Evolutionary conservation across 2,888 invertebrate genomes (phyloP), one percentile per base, ranked within the genome.

Genomic region (Leptura quadrifasciata): DNA sequence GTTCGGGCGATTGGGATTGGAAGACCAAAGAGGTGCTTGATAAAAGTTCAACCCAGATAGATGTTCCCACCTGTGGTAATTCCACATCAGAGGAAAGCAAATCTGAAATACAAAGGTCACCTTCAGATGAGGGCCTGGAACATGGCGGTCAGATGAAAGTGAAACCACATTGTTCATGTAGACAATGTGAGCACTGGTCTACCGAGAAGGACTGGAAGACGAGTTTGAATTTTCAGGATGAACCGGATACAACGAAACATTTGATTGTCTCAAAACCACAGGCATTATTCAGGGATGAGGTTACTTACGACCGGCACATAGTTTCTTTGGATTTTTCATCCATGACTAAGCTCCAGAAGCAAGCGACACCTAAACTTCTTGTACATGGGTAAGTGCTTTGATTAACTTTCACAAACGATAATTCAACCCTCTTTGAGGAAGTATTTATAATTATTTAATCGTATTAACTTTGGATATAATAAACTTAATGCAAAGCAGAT

Each of bases 381-480:
- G 83, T 86, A 20, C 86, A 87, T 73, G 82, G 86, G 84, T 85
- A 70, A 76, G 77, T 77, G 27, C 64, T 67, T 35, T 20, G 52
- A 70, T 72, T 76, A 69, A 58, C 15, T 20, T 64, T n/a, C n/a
- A n/a, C n/a, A n/a, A n/a, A n/a, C n/a, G n/a, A n/a, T n/a, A n/a
- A n/a, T n/a, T n/a, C n/a, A n/a, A n/a, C n/a, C n/a, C n/a, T n/a
- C n/a, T n/a, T n/a, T n/a, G n/a, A n/a, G n/a, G n/a, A n/a, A n/a
- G n/a, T n/a, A n/a, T n/a, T n/a, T n/a, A n/a, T n/a, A n/a, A n/a
- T n/a, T n/a, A n/a, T n/a, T n/a, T n/a, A n/a, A n/a, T n/a, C n/a
- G n/a, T n/a, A n/a, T n/a, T n/a, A n/a, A n/a, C n/a, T n/a, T n/a
- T n/a, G n/a, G n/a, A n/a, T n/a, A n/a, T n/a, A n/a, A n/a, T n/a